phyloP scores from a whole-genome alignment of 2,888 invertebrate genomes.

The Gymnosoma rotundatum region DNA sequence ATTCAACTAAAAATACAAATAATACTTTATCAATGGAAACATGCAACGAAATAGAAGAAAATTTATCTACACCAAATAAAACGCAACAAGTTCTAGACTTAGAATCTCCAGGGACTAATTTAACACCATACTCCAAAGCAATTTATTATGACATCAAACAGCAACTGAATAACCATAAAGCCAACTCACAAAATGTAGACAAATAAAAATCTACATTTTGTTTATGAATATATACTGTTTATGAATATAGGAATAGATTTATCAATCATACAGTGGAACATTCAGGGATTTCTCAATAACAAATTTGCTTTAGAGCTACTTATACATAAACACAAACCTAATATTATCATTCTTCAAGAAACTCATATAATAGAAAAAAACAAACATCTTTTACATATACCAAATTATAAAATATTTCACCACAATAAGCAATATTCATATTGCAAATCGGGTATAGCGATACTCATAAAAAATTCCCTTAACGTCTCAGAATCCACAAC shows the following conservation, averaged over 20 bases:
- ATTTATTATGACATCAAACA: slow-evolving; percentile 1
- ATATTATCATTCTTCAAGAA: slow-evolving; percentile 27
- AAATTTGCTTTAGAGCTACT: slow-evolving; percentile 32
- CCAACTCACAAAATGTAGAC: not conserved
- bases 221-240: not conserved
- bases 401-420: slow-evolving; percentile 15
- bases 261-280: slow-evolving; percentile 31
- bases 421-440: slow-evolving; percentile 20
- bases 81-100: not conserved
- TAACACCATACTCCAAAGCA: slow-evolving; percentile 4
- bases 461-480: slow-evolving; percentile 4
- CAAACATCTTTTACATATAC: not conserved
- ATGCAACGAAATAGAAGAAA: not conserved
- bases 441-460: slow-evolving; percentile 9
- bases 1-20: no score
- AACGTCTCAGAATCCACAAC: not conserved
- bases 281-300: slow-evolving; percentile 12
- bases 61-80: slow-evolving; percentile 9
- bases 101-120: not conserved
- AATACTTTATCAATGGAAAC: not conserved
- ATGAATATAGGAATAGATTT: slow-evolving; percentile 15
- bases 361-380: slow-evolving; percentile 19
- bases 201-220: not conserved
- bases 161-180: not conserved
- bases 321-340: slow-evolving; percentile 39